Evolutionary conservation across 2,113 vertebrate genomes (phyloP), one percentile per base, ranked within the genome.

Genomic region (Penelope pileata): DNA sequence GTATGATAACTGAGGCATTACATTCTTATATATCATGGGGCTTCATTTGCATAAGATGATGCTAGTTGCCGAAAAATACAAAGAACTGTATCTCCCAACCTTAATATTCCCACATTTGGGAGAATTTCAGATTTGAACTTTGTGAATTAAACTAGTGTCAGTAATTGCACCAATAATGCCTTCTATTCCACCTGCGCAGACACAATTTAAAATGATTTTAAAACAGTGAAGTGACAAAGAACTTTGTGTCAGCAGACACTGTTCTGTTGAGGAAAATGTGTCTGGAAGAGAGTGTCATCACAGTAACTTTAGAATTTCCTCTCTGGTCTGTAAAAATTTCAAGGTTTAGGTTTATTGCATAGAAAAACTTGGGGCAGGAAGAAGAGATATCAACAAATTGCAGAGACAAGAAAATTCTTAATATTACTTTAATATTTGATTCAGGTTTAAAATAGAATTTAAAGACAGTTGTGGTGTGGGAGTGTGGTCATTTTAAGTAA

Each of bases 401-500:
- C 43, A 38, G 26, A 68, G 32, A 84, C 4, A 50, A 77, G 19
- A 74, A 16, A 83, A 88, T 73, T 15, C 6, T 88, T 87, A 54
- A 38, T 63, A 63, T 67, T 42, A 56, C 26, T 82, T 93, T 79
- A 66, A 53, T 85, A 42, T 73, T 87, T 69, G 3, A 7, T 67
- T 90, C 74, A 80, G 36, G 83, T 77, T 90, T 86, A 74, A 94
- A 90, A 85, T 59, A n/a, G 5, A 70, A 24, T 76, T 48, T 87
- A 50, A 92, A 92, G 51, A 82, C 66, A 92, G 53, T 87, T 89
- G 81, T n/a, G 26, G 7, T 84, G 86, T 95, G 81, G 79, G 66
- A 84, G 77, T 85, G 6, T 10, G 76, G 77, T 93, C 23, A 86
- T 96, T 94, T 89, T 60, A 80, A 94, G 81, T 30, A 91, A 93